These are phyloP conservation scores for Drosophila burlai DNA, from an alignment of 1,140 invertebrate species.

Conservation along the genomic window DNA sequence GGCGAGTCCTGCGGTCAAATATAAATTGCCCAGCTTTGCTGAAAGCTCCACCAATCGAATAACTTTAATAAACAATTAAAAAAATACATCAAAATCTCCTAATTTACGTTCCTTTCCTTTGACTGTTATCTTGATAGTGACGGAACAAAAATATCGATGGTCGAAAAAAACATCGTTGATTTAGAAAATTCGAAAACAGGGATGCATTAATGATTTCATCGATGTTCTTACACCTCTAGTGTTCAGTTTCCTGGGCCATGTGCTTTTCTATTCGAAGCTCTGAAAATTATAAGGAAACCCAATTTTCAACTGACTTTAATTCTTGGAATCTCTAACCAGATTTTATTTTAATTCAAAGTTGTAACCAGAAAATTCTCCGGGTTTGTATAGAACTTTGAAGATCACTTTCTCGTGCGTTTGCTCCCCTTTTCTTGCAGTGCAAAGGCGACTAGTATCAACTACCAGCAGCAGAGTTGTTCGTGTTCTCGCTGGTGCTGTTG, in stretches of 20 bases:
- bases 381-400: neutral
- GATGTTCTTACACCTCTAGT: neutral
- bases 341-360: no score
- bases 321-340: neutral
- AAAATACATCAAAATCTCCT: no score
- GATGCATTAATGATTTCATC: no score
- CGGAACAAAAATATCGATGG: no score
- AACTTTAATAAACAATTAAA: no score
- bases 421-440: conserved; percentile 28
- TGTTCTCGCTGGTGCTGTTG: conserved; percentile 44
- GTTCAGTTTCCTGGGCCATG: neutral
- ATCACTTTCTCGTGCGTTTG: neutral
- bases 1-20: no score
- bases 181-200: no score
- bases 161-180: no score
- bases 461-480: conserved; percentile 42
- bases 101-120: no score
- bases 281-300: neutral
- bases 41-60: no score
- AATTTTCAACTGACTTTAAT: neutral
- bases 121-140: no score
- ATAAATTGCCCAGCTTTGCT: no score
- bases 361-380: neutral
- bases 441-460: conserved; percentile 43
- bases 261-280: neutral